phyloP scores from a whole-genome alignment of 2,113 vertebrate species.

The Thunnus thynnus region DNA sequence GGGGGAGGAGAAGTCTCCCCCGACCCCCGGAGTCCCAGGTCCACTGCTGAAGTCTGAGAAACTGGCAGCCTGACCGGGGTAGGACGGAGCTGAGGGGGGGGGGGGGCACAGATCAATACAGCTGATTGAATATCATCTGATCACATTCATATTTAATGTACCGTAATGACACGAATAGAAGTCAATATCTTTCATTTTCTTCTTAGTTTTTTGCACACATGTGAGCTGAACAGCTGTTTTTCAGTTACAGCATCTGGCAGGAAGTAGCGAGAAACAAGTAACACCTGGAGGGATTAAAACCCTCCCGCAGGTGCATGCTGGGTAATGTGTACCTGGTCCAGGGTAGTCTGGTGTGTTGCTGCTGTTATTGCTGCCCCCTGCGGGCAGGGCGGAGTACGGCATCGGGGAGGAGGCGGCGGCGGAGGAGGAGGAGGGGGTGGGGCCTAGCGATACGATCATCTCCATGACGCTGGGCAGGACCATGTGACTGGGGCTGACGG shows the following conservation, averaged over 20 bases:
- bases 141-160: too few relatives aligned
- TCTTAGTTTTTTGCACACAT: too few relatives aligned
- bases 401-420: slow-evolving; percentile 81
- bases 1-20: slow-evolving; percentile 86
- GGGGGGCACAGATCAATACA: not conserved
- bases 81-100: slow-evolving; percentile 84
- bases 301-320: too few relatives aligned
- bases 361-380: slow-evolving; percentile 62
- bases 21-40: slow-evolving; percentile 85
- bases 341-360: slow-evolving; percentile 82
- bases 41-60: slow-evolving; percentile 87
- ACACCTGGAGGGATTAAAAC: too few relatives aligned
- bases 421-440: slow-evolving; percentile 79
- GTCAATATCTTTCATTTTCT: too few relatives aligned
- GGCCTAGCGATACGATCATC: slow-evolving; percentile 93
- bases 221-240: too few relatives aligned
- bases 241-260: too few relatives aligned
- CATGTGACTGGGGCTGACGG: slow-evolving; percentile 93
- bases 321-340: slow-evolving; percentile 78
- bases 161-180: too few relatives aligned
- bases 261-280: too few relatives aligned
- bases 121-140: too few relatives aligned
- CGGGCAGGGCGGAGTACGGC: slow-evolving; percentile 81
- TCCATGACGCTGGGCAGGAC: slow-evolving; percentile 96
- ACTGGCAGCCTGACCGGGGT: slow-evolving; percentile 78